Percentiles rank a stretch among this genome's conserved stretches.
Conservation (phyloP, 2,113 vertebrate genomes). For the Paracyprichromis sp. region DNA sequence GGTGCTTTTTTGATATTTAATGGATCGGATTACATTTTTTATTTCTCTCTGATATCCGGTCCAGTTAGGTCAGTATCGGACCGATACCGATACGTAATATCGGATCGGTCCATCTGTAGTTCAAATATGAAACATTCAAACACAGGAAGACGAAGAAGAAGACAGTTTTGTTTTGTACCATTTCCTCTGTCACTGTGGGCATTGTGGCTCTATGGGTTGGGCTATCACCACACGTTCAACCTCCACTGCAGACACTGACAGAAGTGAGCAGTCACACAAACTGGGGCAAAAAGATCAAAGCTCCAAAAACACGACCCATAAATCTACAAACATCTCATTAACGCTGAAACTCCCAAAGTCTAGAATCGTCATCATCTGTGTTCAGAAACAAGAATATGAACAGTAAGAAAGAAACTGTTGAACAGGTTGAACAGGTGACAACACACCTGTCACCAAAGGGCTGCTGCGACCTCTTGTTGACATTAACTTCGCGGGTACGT, state of each 20-base stretch:
- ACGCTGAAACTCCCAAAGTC: accelerated
- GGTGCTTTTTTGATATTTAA: accelerated
- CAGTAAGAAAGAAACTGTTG: neutral
- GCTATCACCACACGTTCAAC: neutral
- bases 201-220: accelerated
- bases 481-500: neutral
- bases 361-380: neutral
- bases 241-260: neutral
- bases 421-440: neutral
- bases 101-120: accelerated
- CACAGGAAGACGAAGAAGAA: neutral
- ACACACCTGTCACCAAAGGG: neutral
- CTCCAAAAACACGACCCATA: neutral
- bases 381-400: neutral
- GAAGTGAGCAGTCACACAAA: neutral
- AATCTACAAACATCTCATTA: neutral
- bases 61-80: accelerated
- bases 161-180: neutral
- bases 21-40: neutral
- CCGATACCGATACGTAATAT: accelerated
- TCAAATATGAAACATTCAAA: neutral
- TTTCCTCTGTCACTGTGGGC: neutral
- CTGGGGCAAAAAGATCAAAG: neutral
- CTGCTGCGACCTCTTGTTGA: neutral
- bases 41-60: accelerated